Conservation (phyloP, 2,113 vertebrate genomes). For the Hoplias malabaricus region DNA sequence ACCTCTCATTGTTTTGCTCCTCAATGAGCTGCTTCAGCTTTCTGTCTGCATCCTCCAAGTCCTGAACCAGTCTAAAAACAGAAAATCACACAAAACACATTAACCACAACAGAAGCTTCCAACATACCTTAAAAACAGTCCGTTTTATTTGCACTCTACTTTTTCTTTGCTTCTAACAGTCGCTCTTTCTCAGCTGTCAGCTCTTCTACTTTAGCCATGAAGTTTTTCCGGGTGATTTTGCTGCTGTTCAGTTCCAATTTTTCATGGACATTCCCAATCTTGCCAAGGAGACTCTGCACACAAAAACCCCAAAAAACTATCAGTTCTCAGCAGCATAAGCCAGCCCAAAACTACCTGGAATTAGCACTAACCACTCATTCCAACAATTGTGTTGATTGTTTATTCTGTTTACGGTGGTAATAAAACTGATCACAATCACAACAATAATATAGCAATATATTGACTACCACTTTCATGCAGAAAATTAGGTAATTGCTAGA, state of each 20-base stretch:
- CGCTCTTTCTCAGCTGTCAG: conserved; percentile 80
- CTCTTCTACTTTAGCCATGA: conserved; percentile 80
- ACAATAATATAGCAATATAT: too few species aligned
- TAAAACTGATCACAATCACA: too few species aligned
- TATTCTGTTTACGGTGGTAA: too few species aligned
- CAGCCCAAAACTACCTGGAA: too few species aligned
- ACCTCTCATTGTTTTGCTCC: conserved; percentile 76
- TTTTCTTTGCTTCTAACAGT: conserved; percentile 77
- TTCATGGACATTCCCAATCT: conserved; percentile 80
- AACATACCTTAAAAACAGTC: not conserved
- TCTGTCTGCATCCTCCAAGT: conserved; percentile 71
- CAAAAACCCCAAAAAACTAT: conserved; percentile 61
- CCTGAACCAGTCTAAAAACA: conserved; percentile 66
- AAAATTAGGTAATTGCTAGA: too few species aligned
- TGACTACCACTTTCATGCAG: too few species aligned
- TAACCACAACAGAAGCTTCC: not conserved
- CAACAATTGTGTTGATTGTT: too few species aligned
- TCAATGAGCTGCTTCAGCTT: conserved; percentile 68
- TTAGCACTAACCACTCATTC: too few species aligned
- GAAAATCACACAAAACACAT: conserved; percentile 3
- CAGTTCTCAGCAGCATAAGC: not conserved
- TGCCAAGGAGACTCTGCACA: conserved; percentile 76
- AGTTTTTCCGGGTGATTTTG: conserved; percentile 75
- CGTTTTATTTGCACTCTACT: conserved; percentile 59
- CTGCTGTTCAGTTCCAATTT: conserved; percentile 80